A percentile compares a stretch with the other conserved stretches of the same genome.
Evolutionary conservation across 2,888 invertebrate species (phyloP).

Genomic region (Malthinus flaveolus): DNA sequence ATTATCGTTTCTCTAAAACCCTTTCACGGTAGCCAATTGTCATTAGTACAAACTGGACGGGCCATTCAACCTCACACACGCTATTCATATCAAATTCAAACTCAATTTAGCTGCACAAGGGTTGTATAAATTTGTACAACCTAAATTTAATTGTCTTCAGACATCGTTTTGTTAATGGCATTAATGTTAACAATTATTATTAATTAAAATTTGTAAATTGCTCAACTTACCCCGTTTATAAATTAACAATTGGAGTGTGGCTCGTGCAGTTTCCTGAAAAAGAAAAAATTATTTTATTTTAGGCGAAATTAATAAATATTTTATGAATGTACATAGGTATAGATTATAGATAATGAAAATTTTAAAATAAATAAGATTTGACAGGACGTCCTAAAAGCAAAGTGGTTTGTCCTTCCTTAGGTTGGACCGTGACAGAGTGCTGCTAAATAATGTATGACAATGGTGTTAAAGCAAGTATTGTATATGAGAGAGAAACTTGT

Average conservation of each 20-base stretch:
- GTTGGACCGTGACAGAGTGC: conserved; percentile 42
- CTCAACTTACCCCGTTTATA: too few relatives aligned
- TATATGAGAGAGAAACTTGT: conserved; percentile 22
- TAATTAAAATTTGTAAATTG: neutral
- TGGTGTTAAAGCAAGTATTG: conserved; percentile 34
- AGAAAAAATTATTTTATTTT: too few relatives aligned
- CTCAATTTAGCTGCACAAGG: conserved; percentile 47
- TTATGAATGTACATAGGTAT: too few relatives aligned
- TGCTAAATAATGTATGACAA: conserved; percentile 41
- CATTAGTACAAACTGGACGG: conserved; percentile 49
- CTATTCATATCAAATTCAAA: conserved; percentile 51
- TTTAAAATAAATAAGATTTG: conserved; percentile 32
- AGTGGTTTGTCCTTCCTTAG: conserved; percentile 39
- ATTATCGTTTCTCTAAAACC: conserved; percentile 46
- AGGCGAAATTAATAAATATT: too few relatives aligned
- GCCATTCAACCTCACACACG: conserved; percentile 44
- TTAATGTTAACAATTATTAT: conserved; percentile 13
- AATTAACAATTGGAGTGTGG: too few relatives aligned
- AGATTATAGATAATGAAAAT: neutral
- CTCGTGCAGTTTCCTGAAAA: too few relatives aligned
- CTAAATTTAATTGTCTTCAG: conserved; percentile 42
- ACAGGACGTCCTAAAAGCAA: conserved; percentile 28
- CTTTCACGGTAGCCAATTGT: conserved; percentile 51
- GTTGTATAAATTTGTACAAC: conserved; percentile 47
- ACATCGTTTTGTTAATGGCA: conserved; percentile 38